phyloP scores from a whole-genome alignment of 2,113 vertebrate species.

The Mesembrinibis cayennensis region DNA sequence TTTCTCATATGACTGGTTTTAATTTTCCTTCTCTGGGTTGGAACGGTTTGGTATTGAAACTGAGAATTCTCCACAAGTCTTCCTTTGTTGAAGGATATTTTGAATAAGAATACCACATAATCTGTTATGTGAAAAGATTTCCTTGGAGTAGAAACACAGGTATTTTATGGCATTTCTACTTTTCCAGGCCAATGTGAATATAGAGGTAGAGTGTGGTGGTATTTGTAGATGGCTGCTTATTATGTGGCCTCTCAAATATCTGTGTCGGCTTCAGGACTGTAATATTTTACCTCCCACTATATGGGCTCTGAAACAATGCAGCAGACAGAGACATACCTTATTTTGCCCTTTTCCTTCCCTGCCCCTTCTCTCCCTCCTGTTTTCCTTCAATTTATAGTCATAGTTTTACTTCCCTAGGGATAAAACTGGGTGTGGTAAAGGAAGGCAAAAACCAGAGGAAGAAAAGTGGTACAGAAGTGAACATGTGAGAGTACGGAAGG shows the following conservation, averaged over 20 bases:
- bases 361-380: accelerated
- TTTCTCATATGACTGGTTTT: slow-evolving; percentile 22
- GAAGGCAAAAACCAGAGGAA: background rate
- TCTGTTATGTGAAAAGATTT: slow-evolving; percentile 9
- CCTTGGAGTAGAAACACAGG: background rate
- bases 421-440: background rate
- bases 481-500: background rate
- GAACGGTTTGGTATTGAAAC: background rate
- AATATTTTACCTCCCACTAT: background rate
- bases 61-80: slow-evolving; percentile 7
- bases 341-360: background rate
- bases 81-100: slow-evolving; percentile 37
- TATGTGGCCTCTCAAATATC: background rate
- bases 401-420: background rate
- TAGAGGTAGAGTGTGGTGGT: background rate
- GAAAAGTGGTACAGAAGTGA: background rate
- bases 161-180: slow-evolving; percentile 8
- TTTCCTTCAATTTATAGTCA: background rate
- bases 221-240: background rate
- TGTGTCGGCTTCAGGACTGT: background rate
- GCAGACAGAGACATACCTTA: background rate
- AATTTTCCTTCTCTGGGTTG: slow-evolving; percentile 25
- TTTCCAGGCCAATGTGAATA: background rate
- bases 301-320: background rate
- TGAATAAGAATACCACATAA: slow-evolving; percentile 8